These are phyloP conservation scores for Metallyticus violacea DNA, from an alignment of 2,888 invertebrate species.

Conservation along the genomic window DNA sequence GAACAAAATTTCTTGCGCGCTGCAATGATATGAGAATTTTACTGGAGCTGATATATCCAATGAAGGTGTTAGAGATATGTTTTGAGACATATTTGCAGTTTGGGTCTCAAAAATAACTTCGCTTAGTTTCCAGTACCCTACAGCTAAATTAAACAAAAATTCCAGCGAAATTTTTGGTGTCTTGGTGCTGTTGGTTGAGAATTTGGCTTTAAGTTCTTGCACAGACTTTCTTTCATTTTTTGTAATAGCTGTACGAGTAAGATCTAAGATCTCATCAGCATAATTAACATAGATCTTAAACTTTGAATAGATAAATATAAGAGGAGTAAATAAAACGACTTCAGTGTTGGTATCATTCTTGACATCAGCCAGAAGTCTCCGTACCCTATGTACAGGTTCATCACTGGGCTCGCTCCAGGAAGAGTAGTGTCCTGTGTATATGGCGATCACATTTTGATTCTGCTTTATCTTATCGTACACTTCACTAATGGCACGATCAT, in stretches of 20 bases:
- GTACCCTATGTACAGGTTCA: slow-evolving; percentile 22
- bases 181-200: neutral
- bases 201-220: neutral
- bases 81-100: neutral
- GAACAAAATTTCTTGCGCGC: slow-evolving; percentile 31
- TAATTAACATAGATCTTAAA: neutral
- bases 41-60: slow-evolving; percentile 35
- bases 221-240: neutral
- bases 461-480: slow-evolving; percentile 52
- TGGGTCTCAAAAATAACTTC: neutral
- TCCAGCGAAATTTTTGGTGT: neutral
- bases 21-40: slow-evolving; percentile 40
- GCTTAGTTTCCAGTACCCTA: neutral
- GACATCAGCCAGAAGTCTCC: neutral
- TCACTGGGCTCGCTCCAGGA: slow-evolving; percentile 48
- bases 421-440: slow-evolving; percentile 58
- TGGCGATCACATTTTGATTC: slow-evolving; percentile 51
- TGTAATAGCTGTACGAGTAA: neutral
- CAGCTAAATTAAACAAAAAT: neutral
- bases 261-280: neutral
- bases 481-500: slow-evolving; percentile 54
- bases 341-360: neutral
- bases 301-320: neutral
- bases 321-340: neutral
- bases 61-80: neutral